Conservation (phyloP, 2,888 invertebrate genomes). For the Atherix ibis region DNA sequence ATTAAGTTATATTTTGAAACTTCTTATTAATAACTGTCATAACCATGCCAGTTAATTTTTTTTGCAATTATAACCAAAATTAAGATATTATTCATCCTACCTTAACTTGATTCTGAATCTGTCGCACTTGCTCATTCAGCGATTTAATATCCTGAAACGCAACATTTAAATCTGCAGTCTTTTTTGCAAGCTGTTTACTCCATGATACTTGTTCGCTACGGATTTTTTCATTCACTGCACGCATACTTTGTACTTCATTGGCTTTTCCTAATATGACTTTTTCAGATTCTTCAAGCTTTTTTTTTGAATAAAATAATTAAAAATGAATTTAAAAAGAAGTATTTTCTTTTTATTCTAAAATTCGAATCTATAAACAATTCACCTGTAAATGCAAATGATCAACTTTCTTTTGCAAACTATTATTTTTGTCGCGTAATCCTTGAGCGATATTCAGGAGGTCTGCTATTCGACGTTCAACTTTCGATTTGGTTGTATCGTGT, state of each 20-base stretch:
- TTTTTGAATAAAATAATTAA: not conserved
- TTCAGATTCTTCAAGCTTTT: conserved; percentile 2
- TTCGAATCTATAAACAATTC: too few species aligned
- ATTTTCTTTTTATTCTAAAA: not conserved
- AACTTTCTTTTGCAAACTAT: too few species aligned
- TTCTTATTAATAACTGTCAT: too few species aligned
- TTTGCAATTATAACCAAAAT: too few species aligned
- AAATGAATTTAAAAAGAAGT: not conserved
- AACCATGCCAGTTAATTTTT: too few species aligned
- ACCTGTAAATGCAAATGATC: too few species aligned
- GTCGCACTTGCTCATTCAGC: conserved; percentile 2
- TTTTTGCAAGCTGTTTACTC: conserved; percentile 1
- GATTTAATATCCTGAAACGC: conserved; percentile 1
- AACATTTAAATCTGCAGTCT: conserved; percentile 1
- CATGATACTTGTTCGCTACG: conserved; percentile 3
- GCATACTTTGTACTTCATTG: not conserved
- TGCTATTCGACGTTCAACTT: too few species aligned
- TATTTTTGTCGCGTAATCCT: too few species aligned
- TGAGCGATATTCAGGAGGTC: too few species aligned
- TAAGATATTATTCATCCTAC: too few species aligned
- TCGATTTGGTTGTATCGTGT: too few species aligned
- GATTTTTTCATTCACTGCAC: not conserved
- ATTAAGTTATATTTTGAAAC: too few species aligned
- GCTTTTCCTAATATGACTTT: not conserved
- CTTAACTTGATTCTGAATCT: not conserved